phyloP scores from a whole-genome alignment of 1,140 invertebrate genomes.

The Oedothorax gibbosus region DNA sequence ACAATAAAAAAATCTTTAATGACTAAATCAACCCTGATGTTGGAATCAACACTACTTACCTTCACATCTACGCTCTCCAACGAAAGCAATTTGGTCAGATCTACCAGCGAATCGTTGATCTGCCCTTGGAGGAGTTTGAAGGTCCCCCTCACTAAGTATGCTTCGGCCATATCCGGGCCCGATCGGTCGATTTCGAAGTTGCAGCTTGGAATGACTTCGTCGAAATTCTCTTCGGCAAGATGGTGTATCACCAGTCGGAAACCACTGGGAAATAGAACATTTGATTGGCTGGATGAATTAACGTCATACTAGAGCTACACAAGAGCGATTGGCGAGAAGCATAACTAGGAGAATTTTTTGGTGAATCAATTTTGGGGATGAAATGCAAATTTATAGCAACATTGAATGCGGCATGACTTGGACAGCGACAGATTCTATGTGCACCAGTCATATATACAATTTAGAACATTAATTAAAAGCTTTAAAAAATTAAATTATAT shows the following conservation, averaged over 20 bases:
- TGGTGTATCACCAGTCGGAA: constrained; percentile 77
- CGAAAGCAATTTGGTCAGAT: constrained; percentile 73
- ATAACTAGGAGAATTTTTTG: too few relatives aligned
- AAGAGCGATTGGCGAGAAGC: too few relatives aligned
- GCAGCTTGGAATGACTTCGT: constrained; percentile 82
- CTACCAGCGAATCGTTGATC: constrained; percentile 77
- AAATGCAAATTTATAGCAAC: too few relatives aligned
- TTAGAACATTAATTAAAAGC: too few relatives aligned
- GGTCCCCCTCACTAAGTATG: constrained; percentile 82
- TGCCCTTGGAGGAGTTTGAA: constrained; percentile 83
- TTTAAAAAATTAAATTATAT: too few relatives aligned
- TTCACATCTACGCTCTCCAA: constrained; percentile 66
- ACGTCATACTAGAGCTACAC: neutral
- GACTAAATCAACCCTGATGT: too few relatives aligned
- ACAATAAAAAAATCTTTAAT: neutral
- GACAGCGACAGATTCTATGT: too few relatives aligned
- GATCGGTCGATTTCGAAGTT: constrained; percentile 79
- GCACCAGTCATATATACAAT: too few relatives aligned
- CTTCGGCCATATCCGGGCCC: constrained; percentile 73
- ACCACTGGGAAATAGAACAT: constrained; percentile 68
- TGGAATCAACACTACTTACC: constrained; percentile 62
- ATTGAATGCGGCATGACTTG: too few relatives aligned
- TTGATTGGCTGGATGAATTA: neutral
- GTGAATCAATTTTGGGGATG: too few relatives aligned
- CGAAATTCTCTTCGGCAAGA: constrained; percentile 79